phyloP scores from a whole-genome alignment of 2,888 invertebrate species.

The Ecdyonurus torrentis region DNA sequence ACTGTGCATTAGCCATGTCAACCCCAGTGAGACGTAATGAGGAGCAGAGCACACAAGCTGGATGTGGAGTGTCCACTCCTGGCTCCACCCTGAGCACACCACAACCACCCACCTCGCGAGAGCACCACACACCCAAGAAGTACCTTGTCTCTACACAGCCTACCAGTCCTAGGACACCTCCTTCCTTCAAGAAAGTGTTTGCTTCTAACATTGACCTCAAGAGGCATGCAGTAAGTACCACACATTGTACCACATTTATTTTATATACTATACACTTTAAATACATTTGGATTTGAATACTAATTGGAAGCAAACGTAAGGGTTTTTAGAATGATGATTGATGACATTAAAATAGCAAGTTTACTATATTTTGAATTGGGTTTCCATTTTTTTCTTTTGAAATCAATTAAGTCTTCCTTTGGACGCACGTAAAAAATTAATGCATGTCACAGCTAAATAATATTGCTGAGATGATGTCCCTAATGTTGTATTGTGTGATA shows the following conservation, averaged over 20 bases:
- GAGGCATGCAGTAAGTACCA: not conserved
- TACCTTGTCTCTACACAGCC: conserved; percentile 17
- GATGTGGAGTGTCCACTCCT: conserved; percentile 19
- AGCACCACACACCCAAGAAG: conserved; percentile 14
- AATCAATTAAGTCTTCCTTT: too few species aligned
- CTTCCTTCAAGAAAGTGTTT: conserved; percentile 68
- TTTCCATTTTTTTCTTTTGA: too few species aligned
- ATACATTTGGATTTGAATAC: not conserved
- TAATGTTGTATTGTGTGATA: too few species aligned
- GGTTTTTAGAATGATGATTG: too few species aligned
- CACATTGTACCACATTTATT: not conserved
- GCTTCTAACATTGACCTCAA: not conserved
- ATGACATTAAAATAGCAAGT: too few species aligned
- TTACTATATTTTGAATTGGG: too few species aligned
- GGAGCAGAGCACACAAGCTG: conserved; percentile 21
- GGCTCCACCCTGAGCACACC: conserved; percentile 14
- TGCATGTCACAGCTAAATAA: too few species aligned
- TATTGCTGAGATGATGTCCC: too few species aligned
- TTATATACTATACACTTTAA: too few species aligned
- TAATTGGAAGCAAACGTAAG: too few species aligned
- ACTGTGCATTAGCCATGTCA: conserved; percentile 19
- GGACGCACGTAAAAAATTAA: too few species aligned
- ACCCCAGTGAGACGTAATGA: conserved; percentile 32
- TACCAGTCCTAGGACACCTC: conserved; percentile 54
- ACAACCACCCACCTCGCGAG: conserved; percentile 4